Evolutionary conservation across 2,888 invertebrate genomes (phyloP), one percentile per base, ranked within the genome.

Genomic region (Coleophora flavipennella): DNA sequence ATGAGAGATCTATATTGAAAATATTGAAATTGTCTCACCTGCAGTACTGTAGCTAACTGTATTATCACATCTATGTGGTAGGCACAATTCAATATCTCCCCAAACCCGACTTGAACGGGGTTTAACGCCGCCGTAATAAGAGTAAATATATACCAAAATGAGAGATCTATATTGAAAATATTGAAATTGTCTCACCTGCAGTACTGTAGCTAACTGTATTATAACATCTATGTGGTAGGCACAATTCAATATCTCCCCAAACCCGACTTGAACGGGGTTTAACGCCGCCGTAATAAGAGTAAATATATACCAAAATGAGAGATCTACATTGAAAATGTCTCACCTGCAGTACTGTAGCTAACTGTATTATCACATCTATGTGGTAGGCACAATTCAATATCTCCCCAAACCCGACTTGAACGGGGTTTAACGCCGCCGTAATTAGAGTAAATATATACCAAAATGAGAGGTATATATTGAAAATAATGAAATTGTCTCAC

Each of bases 381-480:
- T 98, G 97, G 68, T 95, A 95, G 0, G 93, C 90, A 67, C 97
- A 98, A 59, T 89, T 91, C 53, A 94, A 86, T 60, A 94, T 93
- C 67, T 97, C 97, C 35, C 90, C 89, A 46, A 96, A 89, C 2
- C 91, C 91, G 33, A 87, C 83, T 51, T 90, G 89, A 9, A 92
- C 80, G 3, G 91, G 90, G 71, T 88, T 90, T 38, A 83, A 48
- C 0, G 83, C 67, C 0, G 81, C 74, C 8, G 71, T 56, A 25
- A 76, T 63, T 1, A 83, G 78, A 1, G 76, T 60, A n/a, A n/a
- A n/a, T n/a, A n/a, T n/a, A n/a, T n/a, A n/a, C n/a, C n/a, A n/a
- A n/a, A n/a, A n/a, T n/a, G n/a, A n/a, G n/a, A n/a, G n/a, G n/a
- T n/a, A n/a, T n/a, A n/a, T n/a, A n/a, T n/a, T n/a, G n/a, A n/a